Percentiles rank a stretch among this genome's conserved stretches.
Evolutionary conservation across 2,888 invertebrate species (phyloP).

Genomic region (Eumacrocentrus americanus): DNA sequence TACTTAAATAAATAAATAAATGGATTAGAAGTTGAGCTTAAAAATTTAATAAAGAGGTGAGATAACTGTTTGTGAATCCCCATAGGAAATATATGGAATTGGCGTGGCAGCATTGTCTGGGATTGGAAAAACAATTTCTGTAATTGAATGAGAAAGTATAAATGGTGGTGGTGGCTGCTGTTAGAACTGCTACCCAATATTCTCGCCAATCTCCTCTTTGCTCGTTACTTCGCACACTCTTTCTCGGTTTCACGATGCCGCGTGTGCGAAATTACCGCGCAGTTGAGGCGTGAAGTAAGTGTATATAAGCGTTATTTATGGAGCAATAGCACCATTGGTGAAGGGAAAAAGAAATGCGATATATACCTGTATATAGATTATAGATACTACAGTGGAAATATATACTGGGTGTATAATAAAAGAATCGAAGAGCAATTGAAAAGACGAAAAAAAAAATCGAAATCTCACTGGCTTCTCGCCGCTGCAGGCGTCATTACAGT

Average conservation of each 20-base stretch:
- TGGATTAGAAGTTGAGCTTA: background rate
- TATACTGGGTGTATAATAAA: conserved; percentile 20
- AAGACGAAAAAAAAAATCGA: conserved; percentile 4
- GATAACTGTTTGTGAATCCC: conserved; percentile 19
- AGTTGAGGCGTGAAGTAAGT: conserved; percentile 26
- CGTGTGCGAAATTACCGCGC: conserved; percentile 31
- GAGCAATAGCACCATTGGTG: conserved; percentile 9
- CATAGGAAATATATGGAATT: conserved; percentile 4
- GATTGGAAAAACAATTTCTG: conserved; percentile 35
- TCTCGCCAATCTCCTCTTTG: background rate
- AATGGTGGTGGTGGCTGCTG: conserved; percentile 3
- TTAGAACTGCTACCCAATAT: background rate
- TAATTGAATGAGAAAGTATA: conserved; percentile 35
- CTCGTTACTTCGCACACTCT: conserved; percentile 10
- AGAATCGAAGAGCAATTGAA: conserved; percentile 32
- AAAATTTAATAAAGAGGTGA: background rate
- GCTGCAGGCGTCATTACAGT: no score
- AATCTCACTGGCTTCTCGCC: no score
- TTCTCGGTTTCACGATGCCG: conserved; percentile 16
- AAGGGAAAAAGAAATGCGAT: no score
- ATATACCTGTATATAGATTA: no score
- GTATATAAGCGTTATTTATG: conserved; percentile 33
- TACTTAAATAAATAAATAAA: background rate
- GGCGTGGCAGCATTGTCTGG: conserved; percentile 1
- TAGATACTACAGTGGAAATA: no score